These are phyloP conservation scores for Microctenopoma stevenorrisi DNA, from an alignment of 2,797 vertebrate species.

Conservation along the genomic window DNA sequence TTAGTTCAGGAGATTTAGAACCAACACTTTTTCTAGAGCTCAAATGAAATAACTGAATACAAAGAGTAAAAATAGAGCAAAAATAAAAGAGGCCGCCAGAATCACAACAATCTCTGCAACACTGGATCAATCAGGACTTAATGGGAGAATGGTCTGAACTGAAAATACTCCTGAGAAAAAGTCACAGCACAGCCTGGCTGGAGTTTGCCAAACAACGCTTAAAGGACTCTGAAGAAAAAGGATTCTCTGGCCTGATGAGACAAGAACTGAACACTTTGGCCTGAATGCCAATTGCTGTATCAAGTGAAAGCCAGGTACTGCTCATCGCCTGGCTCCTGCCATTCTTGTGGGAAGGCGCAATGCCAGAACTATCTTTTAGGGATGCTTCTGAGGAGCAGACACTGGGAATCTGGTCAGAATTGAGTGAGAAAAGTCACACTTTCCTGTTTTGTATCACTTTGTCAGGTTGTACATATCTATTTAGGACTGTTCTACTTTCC, in stretches of 20 bases:
- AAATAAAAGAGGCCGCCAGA: conserved; percentile 42
- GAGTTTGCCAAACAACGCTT: conserved; percentile 56
- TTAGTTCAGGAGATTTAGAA: conserved; percentile 29
- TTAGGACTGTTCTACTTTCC: conserved; percentile 24
- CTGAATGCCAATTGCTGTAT: conserved; percentile 44
- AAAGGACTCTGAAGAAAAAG: conserved; percentile 48
- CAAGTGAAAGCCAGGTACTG: conserved; percentile 43
- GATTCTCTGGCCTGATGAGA: conserved; percentile 59
- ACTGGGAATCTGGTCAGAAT: conserved; percentile 22
- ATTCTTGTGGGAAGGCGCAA: conserved; percentile 13
- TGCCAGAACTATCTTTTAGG: conserved; percentile 28
- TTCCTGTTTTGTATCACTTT: conserved; percentile 17
- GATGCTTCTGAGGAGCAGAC: conserved; percentile 39
- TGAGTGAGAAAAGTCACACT: conserved; percentile 27
- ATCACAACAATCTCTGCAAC: conserved; percentile 27
- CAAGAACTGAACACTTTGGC: conserved; percentile 47
- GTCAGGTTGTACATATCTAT: conserved; percentile 5
- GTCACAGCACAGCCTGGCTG: conserved; percentile 31
- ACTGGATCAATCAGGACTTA: conserved; percentile 50
- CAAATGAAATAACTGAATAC: conserved; percentile 49
- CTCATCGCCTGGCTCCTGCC: conserved; percentile 33
- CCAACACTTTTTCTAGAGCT: conserved; percentile 28
- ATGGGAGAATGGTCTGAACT: conserved; percentile 41
- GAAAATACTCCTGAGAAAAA: conserved; percentile 45
- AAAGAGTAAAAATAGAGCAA: conserved; percentile 10